A percentile compares a stretch with the other conserved stretches of the same genome.
These are phyloP conservation scores for Mactra quadrangularis DNA, from an alignment of 1,140 invertebrate genomes.

Conservation along the genomic window DNA sequence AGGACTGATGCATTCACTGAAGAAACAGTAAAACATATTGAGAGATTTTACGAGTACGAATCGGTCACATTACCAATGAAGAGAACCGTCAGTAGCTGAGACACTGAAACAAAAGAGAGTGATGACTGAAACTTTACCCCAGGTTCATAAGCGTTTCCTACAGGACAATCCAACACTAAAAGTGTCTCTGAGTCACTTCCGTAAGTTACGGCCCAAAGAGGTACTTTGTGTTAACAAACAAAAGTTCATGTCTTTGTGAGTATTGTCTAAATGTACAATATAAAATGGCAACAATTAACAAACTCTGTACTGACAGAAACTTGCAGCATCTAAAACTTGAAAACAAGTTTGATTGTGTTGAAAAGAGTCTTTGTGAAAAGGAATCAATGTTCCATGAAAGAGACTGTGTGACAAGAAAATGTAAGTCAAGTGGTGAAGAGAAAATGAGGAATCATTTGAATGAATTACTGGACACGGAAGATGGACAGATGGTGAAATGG, in stretches of 20 bases:
- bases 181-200: conserved; percentile 42
- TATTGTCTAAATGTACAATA: conserved; percentile 51
- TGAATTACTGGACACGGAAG: background rate
- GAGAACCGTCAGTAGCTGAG: conserved; percentile 33
- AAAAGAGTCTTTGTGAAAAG: conserved; percentile 9
- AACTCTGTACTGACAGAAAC: background rate
- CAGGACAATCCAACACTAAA: conserved; percentile 28
- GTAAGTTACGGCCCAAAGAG: conserved; percentile 46
- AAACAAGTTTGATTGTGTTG: conserved; percentile 38
- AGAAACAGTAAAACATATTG: background rate
- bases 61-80: conserved; percentile 26
- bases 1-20: conserved; percentile 32
- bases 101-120: conserved; percentile 12
- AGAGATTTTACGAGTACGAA: conserved; percentile 42
- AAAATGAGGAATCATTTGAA: conserved; percentile 8
- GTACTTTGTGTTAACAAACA: conserved; percentile 27
- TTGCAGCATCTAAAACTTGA: conserved; percentile 11
- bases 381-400: background rate
- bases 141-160: conserved; percentile 28
- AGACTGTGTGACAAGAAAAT: conserved; percentile 36
- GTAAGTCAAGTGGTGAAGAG: conserved; percentile 21
- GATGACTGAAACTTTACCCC: conserved; percentile 24
- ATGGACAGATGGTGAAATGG: background rate
- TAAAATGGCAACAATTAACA: conserved; percentile 33
- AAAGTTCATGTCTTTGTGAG: conserved; percentile 54